phyloP scores from a whole-genome alignment of 2,113 vertebrate species.

The Rhinopomastus cyanomelas region DNA sequence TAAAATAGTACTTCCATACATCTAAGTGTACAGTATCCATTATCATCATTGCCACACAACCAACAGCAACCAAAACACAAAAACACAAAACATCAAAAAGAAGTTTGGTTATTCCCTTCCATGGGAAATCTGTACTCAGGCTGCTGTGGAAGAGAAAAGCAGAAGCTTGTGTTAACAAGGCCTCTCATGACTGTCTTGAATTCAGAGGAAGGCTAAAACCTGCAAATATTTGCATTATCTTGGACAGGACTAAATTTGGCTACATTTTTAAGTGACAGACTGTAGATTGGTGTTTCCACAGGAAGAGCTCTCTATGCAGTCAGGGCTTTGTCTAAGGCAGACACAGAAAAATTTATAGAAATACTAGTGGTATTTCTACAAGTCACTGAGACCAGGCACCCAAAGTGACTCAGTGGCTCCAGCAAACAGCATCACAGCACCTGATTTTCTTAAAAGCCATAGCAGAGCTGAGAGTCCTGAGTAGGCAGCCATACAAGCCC shows the following conservation, averaged over 20 bases:
- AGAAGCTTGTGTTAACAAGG: not conserved
- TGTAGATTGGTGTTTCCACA: not conserved
- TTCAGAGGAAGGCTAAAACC: not conserved
- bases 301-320: not conserved
- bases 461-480: not conserved
- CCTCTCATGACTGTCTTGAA: not conserved
- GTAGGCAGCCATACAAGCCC: not conserved
- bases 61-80: not conserved
- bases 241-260: not conserved
- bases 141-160: not conserved
- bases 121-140: not conserved
- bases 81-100: not conserved
- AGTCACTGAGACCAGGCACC: not conserved
- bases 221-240: constrained; percentile 6
- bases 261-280: not conserved
- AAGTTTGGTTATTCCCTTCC: not conserved
- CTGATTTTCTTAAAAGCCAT: not conserved
- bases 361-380: not conserved
- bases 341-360: constrained; percentile 10
- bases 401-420: not conserved
- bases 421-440: not conserved
- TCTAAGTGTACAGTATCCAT: not conserved
- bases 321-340: constrained; percentile 4
- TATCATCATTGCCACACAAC: not conserved
- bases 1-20: not conserved